Base-by-base conservation (phyloP, 2,797 vertebrate genomes). In the Pempheris klunzingeri region DNA sequence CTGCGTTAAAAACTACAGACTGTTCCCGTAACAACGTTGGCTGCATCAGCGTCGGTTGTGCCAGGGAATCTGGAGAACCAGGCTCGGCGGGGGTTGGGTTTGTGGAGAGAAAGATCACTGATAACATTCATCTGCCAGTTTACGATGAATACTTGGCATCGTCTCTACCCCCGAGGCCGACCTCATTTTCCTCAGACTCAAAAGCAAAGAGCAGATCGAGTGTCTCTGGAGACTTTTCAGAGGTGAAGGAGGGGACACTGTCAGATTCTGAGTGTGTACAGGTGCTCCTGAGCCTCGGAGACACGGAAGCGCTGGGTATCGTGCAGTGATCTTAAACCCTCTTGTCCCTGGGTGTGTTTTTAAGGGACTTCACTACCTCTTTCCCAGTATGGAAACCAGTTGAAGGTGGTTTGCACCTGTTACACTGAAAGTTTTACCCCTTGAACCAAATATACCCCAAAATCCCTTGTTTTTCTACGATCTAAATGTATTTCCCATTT, bases 241-340 rank as follows among this genome's bases (percentile, higher is more conserved):
- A 46, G 11, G 9, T 10, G 61, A 81, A 49, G 52, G 63, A 59
- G 1, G 20, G 8, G 15, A 50, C 1, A 7, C 66, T 87, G 0
- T 79, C 85, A 1, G 71, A 83, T 32, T 81, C 54, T 1, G 90
- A 92, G 58, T 28, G 39, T 2, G 71, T 87, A n/a, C 9, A 36
- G 0, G 83, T 60, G 0, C 84, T 92, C 50, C 59, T 90, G 7
- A 82, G 49, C 54, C 84, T 92, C 3, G 7, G 70, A 1, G 54
- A 84, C 32, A 17, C 17, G 1, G 44, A 2, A 12, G 41, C 52
- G 10, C 10, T 32, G 0, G 50, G 66, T 8, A 14, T 20, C 1
- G 1, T 13, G 24, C 50, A 77, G 36, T 66, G 49, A 7, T 64
- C 7, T 63, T 2, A 24, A 73, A 53, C 0, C 5, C 13, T 26